phyloP scores from a whole-genome alignment of 2,797 vertebrate species.

The Danio jaintianensis region DNA sequence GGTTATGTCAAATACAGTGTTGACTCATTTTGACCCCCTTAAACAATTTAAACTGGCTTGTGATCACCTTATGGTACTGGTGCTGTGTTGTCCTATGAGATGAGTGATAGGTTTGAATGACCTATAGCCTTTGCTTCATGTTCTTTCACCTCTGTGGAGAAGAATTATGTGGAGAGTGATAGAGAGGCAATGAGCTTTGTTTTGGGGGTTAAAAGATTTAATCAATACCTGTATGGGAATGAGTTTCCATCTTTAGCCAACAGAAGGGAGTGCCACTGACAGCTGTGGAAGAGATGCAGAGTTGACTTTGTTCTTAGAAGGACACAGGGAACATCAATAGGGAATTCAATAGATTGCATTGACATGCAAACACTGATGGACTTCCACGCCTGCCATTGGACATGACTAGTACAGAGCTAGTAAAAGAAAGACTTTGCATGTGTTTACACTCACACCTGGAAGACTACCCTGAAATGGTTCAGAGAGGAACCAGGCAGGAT shows the following conservation, averaged over 20 bases:
- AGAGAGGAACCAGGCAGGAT: background rate
- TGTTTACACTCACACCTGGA: background rate
- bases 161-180: constrained; percentile 44
- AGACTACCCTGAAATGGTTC: background rate
- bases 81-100: no score
- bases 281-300: background rate
- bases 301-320: constrained; percentile 26
- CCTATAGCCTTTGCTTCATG: background rate
- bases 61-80: no score
- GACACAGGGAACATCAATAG: constrained; percentile 33
- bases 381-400: constrained; percentile 29
- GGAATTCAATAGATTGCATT: constrained; percentile 39
- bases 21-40: constrained; percentile 1
- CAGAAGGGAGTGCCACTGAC: background rate
- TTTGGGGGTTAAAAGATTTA: constrained; percentile 30
- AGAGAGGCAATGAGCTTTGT: no score
- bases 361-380: constrained; percentile 20
- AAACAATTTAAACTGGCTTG: background rate
- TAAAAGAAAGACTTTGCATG: background rate
- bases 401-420: background rate
- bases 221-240: constrained; percentile 34
- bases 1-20: background rate
- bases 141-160: background rate
- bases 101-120: background rate
- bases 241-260: constrained; percentile 13